Base-by-base conservation (phyloP, 1,140 invertebrate species). In the Formica selysi region DNA sequence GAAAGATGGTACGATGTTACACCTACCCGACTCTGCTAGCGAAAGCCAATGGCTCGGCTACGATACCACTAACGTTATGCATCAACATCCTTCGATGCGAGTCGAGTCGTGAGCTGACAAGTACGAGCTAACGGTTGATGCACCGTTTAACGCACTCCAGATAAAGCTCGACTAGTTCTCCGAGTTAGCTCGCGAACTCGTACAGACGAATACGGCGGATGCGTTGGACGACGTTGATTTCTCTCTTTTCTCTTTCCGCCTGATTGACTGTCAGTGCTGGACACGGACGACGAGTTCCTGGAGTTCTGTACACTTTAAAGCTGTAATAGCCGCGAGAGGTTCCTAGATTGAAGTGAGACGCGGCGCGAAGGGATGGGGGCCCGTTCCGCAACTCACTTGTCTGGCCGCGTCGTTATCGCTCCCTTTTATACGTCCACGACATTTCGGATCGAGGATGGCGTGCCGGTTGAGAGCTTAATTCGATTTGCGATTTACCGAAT, bases 341-440 rank as follows among this genome's bases (percentile, higher is more conserved):
- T 71, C 61, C 67, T 76, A 91, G 67, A 85, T 91, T 93, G 95
- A 95, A 95, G 94, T 94, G 94, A 95, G 94, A 93, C 94, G 93
- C 93, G 94, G 92, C 86, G 78, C 90, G 86, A 93, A 64, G 87
- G 85, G 41, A 86, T 90, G 91, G 90, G 81, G 38, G 80, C 86
- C 91, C 93, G 92, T 93, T 93, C 94, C 93, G 93, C 94, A 93
- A 90, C 93, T 95, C 94, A 95, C 95, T 95, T 94, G 90, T 79
- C 76, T 85, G 29, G 41, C 38, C 70, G 73, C 88, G 87, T 85
- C 87, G 86, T 87, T 85, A 90, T 91, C 88, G 90, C 89, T 91
- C 78, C 76, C 92, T 94, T 95, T 95, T 94, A 95, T 95, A 95
- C 88, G 70, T 51, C 19, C 85, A 84, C 90, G 89, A 90, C 91